These are phyloP conservation scores for Microplitis demolitor DNA, from an alignment of 1,140 invertebrate genomes.

Conservation along the genomic window DNA sequence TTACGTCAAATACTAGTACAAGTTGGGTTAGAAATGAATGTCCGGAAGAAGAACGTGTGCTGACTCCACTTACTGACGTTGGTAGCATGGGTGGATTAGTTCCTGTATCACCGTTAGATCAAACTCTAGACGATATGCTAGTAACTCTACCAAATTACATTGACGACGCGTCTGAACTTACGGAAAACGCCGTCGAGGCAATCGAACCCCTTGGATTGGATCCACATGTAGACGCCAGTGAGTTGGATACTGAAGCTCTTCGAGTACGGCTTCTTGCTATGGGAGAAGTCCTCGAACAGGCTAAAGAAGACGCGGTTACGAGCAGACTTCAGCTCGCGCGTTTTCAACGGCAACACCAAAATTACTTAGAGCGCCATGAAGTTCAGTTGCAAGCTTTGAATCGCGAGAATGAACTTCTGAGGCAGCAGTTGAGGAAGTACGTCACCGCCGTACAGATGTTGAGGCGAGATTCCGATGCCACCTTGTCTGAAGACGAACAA, in stretches of 20 bases:
- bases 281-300: constrained; percentile 54
- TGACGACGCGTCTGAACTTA: constrained; percentile 45
- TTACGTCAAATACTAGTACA: constrained; percentile 29
- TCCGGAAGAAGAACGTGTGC: constrained; percentile 52
- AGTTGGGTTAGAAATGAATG: constrained; percentile 47
- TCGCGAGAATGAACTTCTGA: constrained; percentile 83
- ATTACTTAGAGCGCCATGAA: constrained; percentile 57
- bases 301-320: constrained; percentile 51
- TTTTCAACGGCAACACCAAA: constrained; percentile 57
- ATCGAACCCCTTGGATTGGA: constrained; percentile 50
- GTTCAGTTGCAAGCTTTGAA: constrained; percentile 57
- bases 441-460: constrained; percentile 88
- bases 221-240: constrained; percentile 40
- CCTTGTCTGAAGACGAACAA: constrained; percentile 51
- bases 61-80: constrained; percentile 54
- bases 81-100: constrained; percentile 53
- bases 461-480: constrained; percentile 65
- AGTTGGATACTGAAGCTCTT: constrained; percentile 47
- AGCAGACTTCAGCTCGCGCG: constrained; percentile 52
- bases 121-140: constrained; percentile 52
- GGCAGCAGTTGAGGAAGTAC: constrained; percentile 89
- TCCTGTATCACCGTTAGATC: constrained; percentile 54
- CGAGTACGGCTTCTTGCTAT: constrained; percentile 49
- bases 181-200: constrained; percentile 55
- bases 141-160: constrained; percentile 49